phyloP scores from a whole-genome alignment of 2,797 vertebrate genomes.

The Malacoctenus gilli region DNA sequence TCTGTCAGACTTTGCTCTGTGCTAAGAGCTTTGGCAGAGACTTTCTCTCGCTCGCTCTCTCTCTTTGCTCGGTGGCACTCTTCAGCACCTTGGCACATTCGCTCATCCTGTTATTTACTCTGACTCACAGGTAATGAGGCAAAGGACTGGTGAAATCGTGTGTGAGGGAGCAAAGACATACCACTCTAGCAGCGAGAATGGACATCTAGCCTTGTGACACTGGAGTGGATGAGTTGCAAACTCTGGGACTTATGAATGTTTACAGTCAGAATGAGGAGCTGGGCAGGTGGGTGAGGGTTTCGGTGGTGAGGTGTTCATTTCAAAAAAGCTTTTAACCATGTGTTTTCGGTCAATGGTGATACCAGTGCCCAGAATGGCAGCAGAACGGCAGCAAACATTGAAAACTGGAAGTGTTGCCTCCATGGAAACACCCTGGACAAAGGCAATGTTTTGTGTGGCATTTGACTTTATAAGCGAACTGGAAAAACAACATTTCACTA shows the following conservation, averaged over 20 bases:
- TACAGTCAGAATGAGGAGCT: slow-evolving; percentile 52
- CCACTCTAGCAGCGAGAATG: slow-evolving; percentile 41
- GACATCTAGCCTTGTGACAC: slow-evolving; percentile 61
- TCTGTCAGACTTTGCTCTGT: slow-evolving; percentile 53
- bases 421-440: too few relatives aligned
- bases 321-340: slow-evolving; percentile 29
- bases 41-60: not conserved
- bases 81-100: slow-evolving; percentile 55
- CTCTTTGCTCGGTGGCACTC: slow-evolving; percentile 48
- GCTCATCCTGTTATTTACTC: slow-evolving; percentile 65
- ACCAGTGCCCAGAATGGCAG: slow-evolving; percentile 16
- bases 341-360: slow-evolving; percentile 30
- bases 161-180: slow-evolving; percentile 34
- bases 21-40: slow-evolving; percentile 54
- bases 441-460: too few relatives aligned
- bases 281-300: slow-evolving; percentile 25
- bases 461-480: too few relatives aligned
- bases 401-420: too few relatives aligned
- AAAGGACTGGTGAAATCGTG: slow-evolving; percentile 46
- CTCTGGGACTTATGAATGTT: slow-evolving; percentile 55
- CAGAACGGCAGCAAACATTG: slow-evolving; percentile 11
- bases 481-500: too few relatives aligned
- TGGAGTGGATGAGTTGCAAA: slow-evolving; percentile 38
- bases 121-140: slow-evolving; percentile 66
- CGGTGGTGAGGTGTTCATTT: too few relatives aligned